Evolutionary conservation across 2,797 vertebrate genomes (phyloP).

Genomic region (Balearica regulorum): DNA sequence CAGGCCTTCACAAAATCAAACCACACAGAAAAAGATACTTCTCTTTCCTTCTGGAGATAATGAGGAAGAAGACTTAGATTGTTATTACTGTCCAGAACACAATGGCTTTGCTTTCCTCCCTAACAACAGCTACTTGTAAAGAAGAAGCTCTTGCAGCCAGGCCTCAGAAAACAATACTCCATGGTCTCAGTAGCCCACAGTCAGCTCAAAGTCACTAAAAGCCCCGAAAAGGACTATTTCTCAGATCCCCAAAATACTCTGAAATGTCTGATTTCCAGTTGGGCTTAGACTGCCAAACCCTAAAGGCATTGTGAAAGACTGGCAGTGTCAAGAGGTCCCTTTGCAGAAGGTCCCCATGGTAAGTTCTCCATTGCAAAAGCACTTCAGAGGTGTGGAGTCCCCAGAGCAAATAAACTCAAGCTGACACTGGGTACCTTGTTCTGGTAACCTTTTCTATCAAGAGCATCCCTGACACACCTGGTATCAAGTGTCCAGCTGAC

Average conservation of each 20-base stretch:
- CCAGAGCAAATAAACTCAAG: background rate
- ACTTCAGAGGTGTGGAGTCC: background rate
- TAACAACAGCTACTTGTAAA: slow-evolving; percentile 26
- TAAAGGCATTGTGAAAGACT: background rate
- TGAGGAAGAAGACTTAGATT: background rate
- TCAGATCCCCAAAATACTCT: background rate
- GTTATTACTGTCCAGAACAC: background rate
- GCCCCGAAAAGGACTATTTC: background rate
- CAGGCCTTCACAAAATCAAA: background rate
- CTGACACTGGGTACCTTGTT: background rate
- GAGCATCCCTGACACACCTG: background rate
- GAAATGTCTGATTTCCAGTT: background rate
- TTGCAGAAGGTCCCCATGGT: background rate
- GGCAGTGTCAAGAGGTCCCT: background rate
- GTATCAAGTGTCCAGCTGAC: background rate
- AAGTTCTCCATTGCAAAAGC: background rate
- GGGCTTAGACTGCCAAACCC: background rate
- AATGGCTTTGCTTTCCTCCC: slow-evolving; percentile 1
- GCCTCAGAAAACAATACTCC: background rate
- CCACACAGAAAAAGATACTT: background rate
- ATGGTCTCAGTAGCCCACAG: background rate
- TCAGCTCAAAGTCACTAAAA: background rate
- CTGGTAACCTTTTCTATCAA: background rate
- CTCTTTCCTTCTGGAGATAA: background rate
- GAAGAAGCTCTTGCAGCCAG: background rate